phyloP scores from a whole-genome alignment of 2,797 vertebrate genomes.

The Coranthus polyacanthus region DNA sequence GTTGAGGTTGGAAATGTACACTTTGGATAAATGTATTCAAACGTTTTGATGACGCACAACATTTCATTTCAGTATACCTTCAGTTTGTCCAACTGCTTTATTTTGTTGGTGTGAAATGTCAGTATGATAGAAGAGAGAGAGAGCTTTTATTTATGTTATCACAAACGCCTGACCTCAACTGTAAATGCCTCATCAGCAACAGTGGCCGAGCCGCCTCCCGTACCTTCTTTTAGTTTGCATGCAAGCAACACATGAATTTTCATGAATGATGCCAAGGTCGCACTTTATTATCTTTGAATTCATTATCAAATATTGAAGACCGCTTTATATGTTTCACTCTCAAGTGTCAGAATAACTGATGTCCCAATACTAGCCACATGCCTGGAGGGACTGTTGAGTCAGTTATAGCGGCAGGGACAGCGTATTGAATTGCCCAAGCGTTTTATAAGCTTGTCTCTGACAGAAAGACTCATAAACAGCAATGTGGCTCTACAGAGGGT shows the following conservation, averaged over 20 bases:
- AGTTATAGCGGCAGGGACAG: slow-evolving; percentile 69
- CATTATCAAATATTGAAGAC: slow-evolving; percentile 79
- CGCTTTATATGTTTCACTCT: slow-evolving; percentile 74
- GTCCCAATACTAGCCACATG: slow-evolving; percentile 70
- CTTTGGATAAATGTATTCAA: slow-evolving; percentile 47
- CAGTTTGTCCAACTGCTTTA: not conserved
- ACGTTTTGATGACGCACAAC: too few relatives aligned
- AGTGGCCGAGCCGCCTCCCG: slow-evolving; percentile 25
- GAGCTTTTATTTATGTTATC: not conserved
- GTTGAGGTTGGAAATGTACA: too few relatives aligned
- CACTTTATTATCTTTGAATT: slow-evolving; percentile 74
- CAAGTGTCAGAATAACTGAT: slow-evolving; percentile 77
- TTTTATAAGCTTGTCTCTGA: slow-evolving; percentile 77
- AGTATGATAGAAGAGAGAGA: not conserved
- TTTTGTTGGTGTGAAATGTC: not conserved
- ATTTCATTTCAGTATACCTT: not conserved
- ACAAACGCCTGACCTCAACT: not conserved
- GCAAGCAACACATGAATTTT: slow-evolving; percentile 60
- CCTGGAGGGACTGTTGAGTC: slow-evolving; percentile 67
- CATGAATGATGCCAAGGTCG: slow-evolving; percentile 60
- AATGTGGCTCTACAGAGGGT: slow-evolving; percentile 51
- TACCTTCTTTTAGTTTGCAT: slow-evolving; percentile 50
- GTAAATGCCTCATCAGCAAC: slow-evolving; percentile 48
- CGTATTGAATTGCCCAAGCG: slow-evolving; percentile 70
- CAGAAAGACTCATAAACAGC: slow-evolving; percentile 76